Evolutionary conservation across 2,888 invertebrate species (phyloP), one percentile per base, ranked within the genome.

Genomic region (Noctua comes): DNA sequence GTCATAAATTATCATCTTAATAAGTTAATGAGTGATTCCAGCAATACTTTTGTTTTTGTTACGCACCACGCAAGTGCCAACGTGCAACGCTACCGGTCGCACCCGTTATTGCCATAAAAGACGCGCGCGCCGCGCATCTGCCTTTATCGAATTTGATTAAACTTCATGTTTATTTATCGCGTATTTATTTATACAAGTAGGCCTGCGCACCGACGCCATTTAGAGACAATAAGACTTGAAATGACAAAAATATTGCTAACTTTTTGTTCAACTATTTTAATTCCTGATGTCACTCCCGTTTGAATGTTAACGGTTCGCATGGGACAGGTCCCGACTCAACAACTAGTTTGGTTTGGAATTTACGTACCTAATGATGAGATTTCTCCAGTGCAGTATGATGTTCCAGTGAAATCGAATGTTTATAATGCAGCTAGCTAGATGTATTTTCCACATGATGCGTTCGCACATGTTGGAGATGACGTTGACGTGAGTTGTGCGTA

Each of bases 111-210:
- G 88, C 96, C 96, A 93, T 96, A 96, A 94, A 94, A 92, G 95
- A 91, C 87, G 90, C 85, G 89, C 86, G 84, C 90, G 86, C 82
- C 88, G 91, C 92, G 93, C 96, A 96, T 96, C 96, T 97, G 96
- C 96, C 95, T 95, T 93, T 94, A 94, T 93, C 95, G 96, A 96
- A 96, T 96, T 96, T 96, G 95, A 96, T 96, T 96, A 96, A 95
- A 95, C 92, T 94, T 95, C 95, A 96, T 96, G 96, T 96, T 95
- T 96, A 95, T 96, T 96, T 95, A 95, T 94, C 91, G 90, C 88
- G 87, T 92, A 91, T 93, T 94, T 95, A 95, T 94, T 93, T 93
- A 92, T 92, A 91, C 91, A 91, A 91, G 91, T 88, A 90, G 90
- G 84, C 88, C 88, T 91, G 91, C 90, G 82, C 90, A 88, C 82